A percentile compares a stretch with the other conserved stretches of the same genome.
Conservation (phyloP, 2,888 invertebrate genomes). For the Formica aserva region DNA sequence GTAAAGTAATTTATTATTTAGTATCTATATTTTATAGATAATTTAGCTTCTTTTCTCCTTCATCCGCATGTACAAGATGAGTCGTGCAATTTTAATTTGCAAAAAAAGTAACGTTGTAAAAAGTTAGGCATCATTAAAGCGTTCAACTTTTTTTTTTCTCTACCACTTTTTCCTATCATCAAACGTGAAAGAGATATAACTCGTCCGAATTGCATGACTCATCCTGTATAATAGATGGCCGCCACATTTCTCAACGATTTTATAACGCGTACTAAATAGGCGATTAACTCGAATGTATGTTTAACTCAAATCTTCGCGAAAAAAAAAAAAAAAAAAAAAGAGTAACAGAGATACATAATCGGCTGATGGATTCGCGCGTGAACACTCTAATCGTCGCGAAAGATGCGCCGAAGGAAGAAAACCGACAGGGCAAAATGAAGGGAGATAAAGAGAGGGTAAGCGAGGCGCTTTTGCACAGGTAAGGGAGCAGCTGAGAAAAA, state of each 20-base stretch:
- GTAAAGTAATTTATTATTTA: neutral
- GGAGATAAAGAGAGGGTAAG: slow-evolving; percentile 36
- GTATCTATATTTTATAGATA: neutral
- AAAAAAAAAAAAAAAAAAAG: neutral
- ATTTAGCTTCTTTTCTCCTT: neutral
- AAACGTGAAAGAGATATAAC: slow-evolving; percentile 33
- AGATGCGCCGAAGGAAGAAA: neutral
- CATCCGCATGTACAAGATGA: neutral
- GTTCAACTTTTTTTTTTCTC: slow-evolving; percentile 34
- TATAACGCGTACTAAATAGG: slow-evolving; percentile 20
- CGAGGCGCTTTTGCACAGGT: slow-evolving; percentile 48
- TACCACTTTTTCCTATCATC: slow-evolving; percentile 36
- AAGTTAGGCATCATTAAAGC: slow-evolving; percentile 42
- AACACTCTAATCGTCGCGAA: slow-evolving; percentile 65
- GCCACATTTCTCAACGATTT: slow-evolving; percentile 30
- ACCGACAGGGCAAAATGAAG: slow-evolving; percentile 11
- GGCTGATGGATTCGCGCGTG: slow-evolving; percentile 57
- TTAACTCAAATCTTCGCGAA: neutral
- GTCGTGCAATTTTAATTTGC: neutral
- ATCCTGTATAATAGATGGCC: slow-evolving; percentile 37
- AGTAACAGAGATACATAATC: slow-evolving; percentile 31
- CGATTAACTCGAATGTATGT: slow-evolving; percentile 20
- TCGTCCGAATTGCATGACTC: slow-evolving; percentile 19
- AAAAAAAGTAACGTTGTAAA: neutral
- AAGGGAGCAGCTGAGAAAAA: slow-evolving; percentile 78